Conservation (phyloP, 1,140 invertebrate species). For the Polypedilum vanderplanki region DNA sequence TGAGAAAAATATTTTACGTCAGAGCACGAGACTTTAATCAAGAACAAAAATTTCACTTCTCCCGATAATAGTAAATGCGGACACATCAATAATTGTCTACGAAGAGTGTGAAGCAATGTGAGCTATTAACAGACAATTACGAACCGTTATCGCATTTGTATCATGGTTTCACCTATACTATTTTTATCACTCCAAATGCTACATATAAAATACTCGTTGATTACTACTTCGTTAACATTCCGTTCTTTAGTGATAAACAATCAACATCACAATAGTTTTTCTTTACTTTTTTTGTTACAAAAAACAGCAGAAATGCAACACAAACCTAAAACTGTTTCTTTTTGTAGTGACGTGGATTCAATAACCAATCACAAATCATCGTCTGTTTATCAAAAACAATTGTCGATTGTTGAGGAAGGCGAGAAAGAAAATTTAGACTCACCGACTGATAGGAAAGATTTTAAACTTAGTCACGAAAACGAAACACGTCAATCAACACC, state of each 20-base stretch:
- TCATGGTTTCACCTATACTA: not conserved
- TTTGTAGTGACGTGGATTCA: not conserved
- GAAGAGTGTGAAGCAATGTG: not conserved
- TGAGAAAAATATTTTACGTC: not conserved
- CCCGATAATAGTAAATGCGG: not conserved
- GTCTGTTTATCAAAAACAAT: not conserved
- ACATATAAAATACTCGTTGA: not conserved
- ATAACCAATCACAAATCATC: not conserved
- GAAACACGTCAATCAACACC: not conserved
- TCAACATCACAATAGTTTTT: not conserved
- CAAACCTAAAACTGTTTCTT: not conserved
- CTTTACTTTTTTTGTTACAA: too few relatives aligned
- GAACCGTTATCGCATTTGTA: not conserved
- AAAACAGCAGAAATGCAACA: too few relatives aligned
- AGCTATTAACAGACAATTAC: not conserved
- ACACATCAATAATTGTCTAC: not conserved
- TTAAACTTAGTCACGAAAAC: not conserved
- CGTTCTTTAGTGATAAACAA: not conserved
- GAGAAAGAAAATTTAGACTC: not conserved
- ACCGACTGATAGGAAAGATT: not conserved
- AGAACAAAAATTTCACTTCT: not conserved
- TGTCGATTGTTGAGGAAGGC: constrained; percentile 22
- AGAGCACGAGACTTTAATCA: not conserved
- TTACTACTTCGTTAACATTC: not conserved
- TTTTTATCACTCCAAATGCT: not conserved